These are phyloP conservation scores for Tinea semifulvella DNA, from an alignment of 2,888 invertebrate genomes.

Conservation along the genomic window DNA sequence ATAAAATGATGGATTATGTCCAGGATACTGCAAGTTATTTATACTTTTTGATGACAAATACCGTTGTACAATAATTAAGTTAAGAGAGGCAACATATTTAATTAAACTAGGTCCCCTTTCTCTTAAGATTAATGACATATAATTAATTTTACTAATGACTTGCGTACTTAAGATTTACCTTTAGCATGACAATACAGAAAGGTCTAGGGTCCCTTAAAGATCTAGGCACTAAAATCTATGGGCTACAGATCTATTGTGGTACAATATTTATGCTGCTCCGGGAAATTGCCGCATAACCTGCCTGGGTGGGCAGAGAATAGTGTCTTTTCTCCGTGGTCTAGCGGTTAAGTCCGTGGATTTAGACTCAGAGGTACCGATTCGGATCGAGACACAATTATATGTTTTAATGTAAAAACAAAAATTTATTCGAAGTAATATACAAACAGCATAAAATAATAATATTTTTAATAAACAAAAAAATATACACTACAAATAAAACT, in stretches of 20 bases:
- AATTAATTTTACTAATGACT: slow-evolving; percentile 10
- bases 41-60: no score
- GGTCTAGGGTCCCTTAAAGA: slow-evolving; percentile 1
- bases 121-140: slow-evolving; percentile 2
- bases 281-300: not conserved
- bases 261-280: not conserved
- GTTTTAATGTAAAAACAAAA: no score
- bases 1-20: no score
- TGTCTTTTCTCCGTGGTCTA: no score
- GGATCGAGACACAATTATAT: no score
- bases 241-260: not conserved
- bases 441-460: no score
- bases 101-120: slow-evolving; percentile 4
- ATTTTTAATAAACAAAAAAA: no score
- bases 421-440: no score
- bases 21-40: no score
- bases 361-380: no score
- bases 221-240: not conserved
- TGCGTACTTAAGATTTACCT: not conserved
- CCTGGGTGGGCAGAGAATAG: not conserved
- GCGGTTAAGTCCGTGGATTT: no score
- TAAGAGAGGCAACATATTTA: not conserved
- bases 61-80: not conserved
- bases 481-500: no score
- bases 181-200: not conserved